Conservation (phyloP, 2,888 invertebrate species). For the Meliscaeva auricollis region DNA sequence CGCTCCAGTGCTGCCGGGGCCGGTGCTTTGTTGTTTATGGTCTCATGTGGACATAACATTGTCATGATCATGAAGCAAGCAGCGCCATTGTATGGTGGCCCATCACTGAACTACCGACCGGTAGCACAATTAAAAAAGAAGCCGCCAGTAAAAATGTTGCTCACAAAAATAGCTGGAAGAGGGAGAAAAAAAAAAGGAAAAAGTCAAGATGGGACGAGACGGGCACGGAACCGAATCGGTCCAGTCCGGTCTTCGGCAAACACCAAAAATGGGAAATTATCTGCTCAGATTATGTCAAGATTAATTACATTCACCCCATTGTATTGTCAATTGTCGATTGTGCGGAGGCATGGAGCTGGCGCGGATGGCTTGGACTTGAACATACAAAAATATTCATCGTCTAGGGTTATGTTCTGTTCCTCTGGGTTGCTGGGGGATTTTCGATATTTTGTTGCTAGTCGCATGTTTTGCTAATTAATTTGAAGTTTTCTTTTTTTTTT, state of each 20-base stretch:
- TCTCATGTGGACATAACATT: constrained; percentile 39
- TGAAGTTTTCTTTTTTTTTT: constrained; percentile 40
- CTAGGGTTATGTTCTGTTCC: constrained; percentile 38
- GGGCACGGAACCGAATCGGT: constrained; percentile 9
- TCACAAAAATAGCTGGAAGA: constrained; percentile 52
- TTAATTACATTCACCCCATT: constrained; percentile 83
- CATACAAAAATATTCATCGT: background rate
- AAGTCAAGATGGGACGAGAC: constrained; percentile 2
- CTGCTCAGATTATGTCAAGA: constrained; percentile 84
- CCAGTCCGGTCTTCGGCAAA: constrained; percentile 52
- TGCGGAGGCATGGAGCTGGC: constrained; percentile 34
- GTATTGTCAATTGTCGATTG: constrained; percentile 81
- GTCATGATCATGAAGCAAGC: constrained; percentile 57
- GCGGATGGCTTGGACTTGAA: constrained; percentile 33
- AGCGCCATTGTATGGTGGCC: constrained; percentile 46
- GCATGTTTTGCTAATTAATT: constrained; percentile 73
- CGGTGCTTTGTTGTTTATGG: constrained; percentile 57
- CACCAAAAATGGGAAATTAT: constrained; percentile 80
- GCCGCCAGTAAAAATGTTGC: constrained; percentile 55
- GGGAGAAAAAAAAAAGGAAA: background rate
- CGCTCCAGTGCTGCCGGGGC: background rate
- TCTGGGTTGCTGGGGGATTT: constrained; percentile 16
- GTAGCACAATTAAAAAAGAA: constrained; percentile 68
- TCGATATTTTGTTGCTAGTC: constrained; percentile 47
- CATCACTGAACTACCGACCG: constrained; percentile 1